These are phyloP conservation scores for Lophochroa leadbeateri DNA, from an alignment of 2,113 vertebrate genomes.

Conservation along the genomic window DNA sequence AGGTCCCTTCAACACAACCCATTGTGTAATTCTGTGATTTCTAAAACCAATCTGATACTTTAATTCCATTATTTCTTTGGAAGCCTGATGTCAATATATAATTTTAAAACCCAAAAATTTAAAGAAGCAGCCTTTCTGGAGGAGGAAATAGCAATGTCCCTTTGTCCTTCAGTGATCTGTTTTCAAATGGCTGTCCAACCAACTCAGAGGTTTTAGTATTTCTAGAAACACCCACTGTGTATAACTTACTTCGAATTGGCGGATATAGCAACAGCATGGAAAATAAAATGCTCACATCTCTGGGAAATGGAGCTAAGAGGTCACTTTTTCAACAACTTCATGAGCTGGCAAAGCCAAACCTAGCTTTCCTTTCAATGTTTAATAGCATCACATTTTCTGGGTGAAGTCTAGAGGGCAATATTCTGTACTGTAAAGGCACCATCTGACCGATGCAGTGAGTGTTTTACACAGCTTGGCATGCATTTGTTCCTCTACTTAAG, in stretches of 20 bases:
- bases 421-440: not conserved
- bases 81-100: not conserved
- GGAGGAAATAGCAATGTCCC: not conserved
- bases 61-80: not conserved
- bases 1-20: not conserved
- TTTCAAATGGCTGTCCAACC: not conserved
- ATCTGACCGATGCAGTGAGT: not conserved
- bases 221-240: not conserved
- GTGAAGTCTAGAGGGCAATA: not conserved
- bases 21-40: not conserved
- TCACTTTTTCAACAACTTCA: constrained; percentile 6
- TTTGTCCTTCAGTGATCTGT: not conserved
- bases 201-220: not conserved
- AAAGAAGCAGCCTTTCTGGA: not conserved
- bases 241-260: not conserved
- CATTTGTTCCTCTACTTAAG: not conserved
- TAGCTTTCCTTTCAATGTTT: not conserved
- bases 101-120: not conserved
- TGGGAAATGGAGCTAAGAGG: constrained; percentile 17
- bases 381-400: not conserved
- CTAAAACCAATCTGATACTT: not conserved
- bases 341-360: not conserved
- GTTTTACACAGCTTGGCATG: not conserved
- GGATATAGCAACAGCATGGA: not conserved
- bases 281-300: constrained; percentile 14